These are phyloP conservation scores for Natator depressus DNA, from an alignment of 2,113 vertebrate species.

Conservation along the genomic window DNA sequence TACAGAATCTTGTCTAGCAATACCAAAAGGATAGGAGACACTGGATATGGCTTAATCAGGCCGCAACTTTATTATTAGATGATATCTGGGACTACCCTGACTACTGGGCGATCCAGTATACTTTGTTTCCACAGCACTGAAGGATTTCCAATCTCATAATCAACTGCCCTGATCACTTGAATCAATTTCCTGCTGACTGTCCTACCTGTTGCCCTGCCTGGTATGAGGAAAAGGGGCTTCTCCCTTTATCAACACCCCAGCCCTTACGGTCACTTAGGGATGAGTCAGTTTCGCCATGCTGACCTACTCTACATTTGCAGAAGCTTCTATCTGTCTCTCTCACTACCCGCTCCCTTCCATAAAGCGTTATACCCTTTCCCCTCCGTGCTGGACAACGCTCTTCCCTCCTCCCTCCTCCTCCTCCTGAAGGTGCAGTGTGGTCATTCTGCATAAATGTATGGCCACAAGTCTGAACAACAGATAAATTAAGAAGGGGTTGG, in stretches of 20 bases:
- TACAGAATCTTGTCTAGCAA: neutral
- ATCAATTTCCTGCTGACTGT: neutral
- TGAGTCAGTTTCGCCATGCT: neutral
- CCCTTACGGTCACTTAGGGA: neutral
- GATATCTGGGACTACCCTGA: neutral
- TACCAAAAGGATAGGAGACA: neutral
- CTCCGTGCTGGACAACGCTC: neutral
- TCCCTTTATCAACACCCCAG: neutral
- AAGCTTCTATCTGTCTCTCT: neutral
- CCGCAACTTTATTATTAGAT: neutral
- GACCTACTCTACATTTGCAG: neutral
- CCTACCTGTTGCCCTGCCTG: neutral
- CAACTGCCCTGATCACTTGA: neutral
- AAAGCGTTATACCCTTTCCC: neutral
- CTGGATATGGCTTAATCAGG: neutral
- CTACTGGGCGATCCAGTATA: too few species aligned
- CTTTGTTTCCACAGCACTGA: neutral
- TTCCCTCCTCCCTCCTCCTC: too few species aligned
- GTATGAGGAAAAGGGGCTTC: too few species aligned
- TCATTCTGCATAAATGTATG: neutral
- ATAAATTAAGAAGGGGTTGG: neutral
- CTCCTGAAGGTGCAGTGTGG: neutral
- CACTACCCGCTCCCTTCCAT: too few species aligned
- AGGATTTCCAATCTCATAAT: neutral
- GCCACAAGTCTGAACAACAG: neutral